These are phyloP conservation scores for Eulemur macaco DNA, from an alignment of 2,113 vertebrate genomes.

Conservation along the genomic window DNA sequence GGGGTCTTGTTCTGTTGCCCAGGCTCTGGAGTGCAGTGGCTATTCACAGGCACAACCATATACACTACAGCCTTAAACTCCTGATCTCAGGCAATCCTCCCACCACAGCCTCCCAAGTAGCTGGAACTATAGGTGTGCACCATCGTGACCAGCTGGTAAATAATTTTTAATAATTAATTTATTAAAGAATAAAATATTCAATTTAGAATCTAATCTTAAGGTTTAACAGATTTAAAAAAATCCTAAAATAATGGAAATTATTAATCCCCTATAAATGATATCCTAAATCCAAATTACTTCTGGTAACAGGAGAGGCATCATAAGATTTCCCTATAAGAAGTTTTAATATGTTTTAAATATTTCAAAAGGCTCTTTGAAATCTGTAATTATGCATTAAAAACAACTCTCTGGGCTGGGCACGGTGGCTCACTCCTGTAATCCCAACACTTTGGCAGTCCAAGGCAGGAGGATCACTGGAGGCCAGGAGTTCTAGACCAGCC, in stretches of 20 bases:
- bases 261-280: background rate
- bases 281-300: slow-evolving; percentile 32
- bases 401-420: background rate
- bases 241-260: background rate
- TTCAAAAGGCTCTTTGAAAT: slow-evolving; percentile 35
- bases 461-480: no score
- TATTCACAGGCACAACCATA: background rate
- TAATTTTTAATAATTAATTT: slow-evolving; percentile 14
- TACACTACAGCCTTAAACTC: background rate
- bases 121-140: background rate
- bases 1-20: background rate
- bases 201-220: background rate
- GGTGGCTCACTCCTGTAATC: no score
- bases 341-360: slow-evolving; percentile 22
- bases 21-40: background rate
- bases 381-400: background rate
- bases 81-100: background rate
- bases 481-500: no score
- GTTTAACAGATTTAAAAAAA: background rate
- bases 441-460: no score
- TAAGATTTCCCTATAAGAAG: background rate
- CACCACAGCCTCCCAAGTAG: background rate
- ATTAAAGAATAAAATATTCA: slow-evolving; percentile 21
- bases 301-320: background rate
- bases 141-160: background rate